A percentile compares a stretch with the other conserved stretches of the same genome.
Evolutionary conservation across 2,797 vertebrate species (phyloP).

Genomic region (Enteromius thamalakanensis): DNA sequence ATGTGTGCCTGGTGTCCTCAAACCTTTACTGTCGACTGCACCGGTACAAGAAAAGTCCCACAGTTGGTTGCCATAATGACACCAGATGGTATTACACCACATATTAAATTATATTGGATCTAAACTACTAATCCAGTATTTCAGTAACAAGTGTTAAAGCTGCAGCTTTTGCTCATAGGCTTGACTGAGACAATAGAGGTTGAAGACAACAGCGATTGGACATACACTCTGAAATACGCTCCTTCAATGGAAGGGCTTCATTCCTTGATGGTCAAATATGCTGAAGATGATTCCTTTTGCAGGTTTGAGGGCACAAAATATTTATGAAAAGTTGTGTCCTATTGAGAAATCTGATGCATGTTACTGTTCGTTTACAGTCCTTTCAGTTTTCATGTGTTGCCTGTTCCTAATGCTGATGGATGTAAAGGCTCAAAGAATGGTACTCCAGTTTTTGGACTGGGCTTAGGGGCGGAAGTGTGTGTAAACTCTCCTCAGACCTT

Average conservation of each 20-base stretch:
- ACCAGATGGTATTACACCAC: conserved; percentile 29
- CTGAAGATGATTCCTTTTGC: conserved; percentile 23
- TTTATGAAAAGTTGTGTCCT: neutral
- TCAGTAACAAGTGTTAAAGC: neutral
- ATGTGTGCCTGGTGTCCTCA: conserved; percentile 27
- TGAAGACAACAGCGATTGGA: conserved; percentile 23
- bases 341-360: neutral
- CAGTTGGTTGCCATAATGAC: conserved; percentile 14
- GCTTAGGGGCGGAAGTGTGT: conserved; percentile 36
- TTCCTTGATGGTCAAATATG: conserved; percentile 34
- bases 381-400: conserved; percentile 21
- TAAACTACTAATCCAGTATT: neutral
- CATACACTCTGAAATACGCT: conserved; percentile 28
- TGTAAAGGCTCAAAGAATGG: neutral
- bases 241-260: conserved; percentile 44
- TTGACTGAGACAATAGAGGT: conserved; percentile 16
- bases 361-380: conserved; percentile 15
- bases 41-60: conserved; percentile 21
- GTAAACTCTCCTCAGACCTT: conserved; percentile 34
- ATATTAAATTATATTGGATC: neutral
- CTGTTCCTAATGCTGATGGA: neutral
- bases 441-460: conserved; percentile 2
- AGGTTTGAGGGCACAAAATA: neutral
- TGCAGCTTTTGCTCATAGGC: neutral
- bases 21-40: conserved; percentile 24